Evolutionary conservation across 2,797 vertebrate species (phyloP).

Genomic region (Myioborus melanocephalus): DNA sequence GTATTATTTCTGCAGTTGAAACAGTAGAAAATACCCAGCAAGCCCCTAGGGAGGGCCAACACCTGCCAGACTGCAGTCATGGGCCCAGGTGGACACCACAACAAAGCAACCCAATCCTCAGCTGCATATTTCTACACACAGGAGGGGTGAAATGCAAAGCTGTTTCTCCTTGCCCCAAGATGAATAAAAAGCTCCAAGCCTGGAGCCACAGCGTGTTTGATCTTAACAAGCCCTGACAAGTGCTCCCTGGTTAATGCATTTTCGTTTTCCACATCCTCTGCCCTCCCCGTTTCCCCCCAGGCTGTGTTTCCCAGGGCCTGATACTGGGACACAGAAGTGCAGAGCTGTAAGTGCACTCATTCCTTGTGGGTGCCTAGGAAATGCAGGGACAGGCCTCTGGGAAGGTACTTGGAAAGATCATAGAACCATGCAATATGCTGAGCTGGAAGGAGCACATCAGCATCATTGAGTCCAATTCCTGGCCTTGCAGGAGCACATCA

Average conservation of each 20-base stretch:
- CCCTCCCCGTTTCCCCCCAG: rapidly evolving
- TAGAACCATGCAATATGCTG: too few relatives aligned
- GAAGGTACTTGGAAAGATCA: neutral
- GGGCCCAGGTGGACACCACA: neutral
- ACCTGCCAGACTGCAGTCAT: too few relatives aligned
- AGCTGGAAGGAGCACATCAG: neutral
- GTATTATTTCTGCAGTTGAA: neutral
- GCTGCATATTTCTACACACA: rapidly evolving
- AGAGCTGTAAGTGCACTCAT: neutral
- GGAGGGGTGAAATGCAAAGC: neutral
- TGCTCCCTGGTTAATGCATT: neutral
- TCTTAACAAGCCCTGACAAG: neutral
- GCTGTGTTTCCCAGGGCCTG: neutral
- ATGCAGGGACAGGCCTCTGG: neutral
- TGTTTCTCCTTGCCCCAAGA: neutral
- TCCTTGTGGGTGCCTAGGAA: neutral
- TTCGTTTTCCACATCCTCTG: neutral
- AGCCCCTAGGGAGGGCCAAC: neutral
- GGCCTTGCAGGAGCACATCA: neutral
- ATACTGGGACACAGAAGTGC: rapidly evolving
- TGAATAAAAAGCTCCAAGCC: neutral
- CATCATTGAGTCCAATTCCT: neutral
- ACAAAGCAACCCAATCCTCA: neutral
- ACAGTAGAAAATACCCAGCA: neutral
- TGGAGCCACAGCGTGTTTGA: neutral